Conservation (phyloP, 2,888 invertebrate genomes). For the Alviniconcha strummeri region DNA sequence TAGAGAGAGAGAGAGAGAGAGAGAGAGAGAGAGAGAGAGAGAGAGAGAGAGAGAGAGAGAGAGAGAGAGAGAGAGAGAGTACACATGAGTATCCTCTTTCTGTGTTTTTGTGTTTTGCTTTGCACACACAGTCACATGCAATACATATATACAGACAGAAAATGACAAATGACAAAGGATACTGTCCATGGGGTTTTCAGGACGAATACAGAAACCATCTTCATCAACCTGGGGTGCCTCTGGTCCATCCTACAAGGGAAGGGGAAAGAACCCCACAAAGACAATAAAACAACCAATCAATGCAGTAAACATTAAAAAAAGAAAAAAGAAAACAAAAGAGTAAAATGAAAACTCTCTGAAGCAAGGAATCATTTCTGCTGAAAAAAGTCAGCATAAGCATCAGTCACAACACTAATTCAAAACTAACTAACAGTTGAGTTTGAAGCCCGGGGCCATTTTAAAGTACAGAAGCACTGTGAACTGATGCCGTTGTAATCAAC, state of each 20-base stretch:
- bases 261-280: not conserved
- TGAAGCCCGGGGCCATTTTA: no score
- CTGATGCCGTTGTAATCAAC: no score
- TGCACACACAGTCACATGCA: no score
- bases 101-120: no score
- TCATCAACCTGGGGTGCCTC: constrained; percentile 82
- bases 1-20: no score
- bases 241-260: constrained; percentile 23
- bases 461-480: no score
- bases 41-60: no score
- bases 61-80: no score
- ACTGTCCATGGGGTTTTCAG: constrained; percentile 76
- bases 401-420: not conserved
- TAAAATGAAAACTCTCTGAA: not conserved
- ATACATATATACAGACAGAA: no score
- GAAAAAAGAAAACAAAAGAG: not conserved
- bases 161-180: constrained; percentile 59
- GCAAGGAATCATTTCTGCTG: not conserved
- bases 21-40: no score
- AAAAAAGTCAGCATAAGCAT: not conserved
- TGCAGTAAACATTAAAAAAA: not conserved
- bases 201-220: constrained; percentile 93
- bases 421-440: not conserved
- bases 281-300: not conserved
- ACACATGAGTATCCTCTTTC: no score